Conservation (phyloP, 2,888 invertebrate genomes). For the Leistus spinibarbis region DNA sequence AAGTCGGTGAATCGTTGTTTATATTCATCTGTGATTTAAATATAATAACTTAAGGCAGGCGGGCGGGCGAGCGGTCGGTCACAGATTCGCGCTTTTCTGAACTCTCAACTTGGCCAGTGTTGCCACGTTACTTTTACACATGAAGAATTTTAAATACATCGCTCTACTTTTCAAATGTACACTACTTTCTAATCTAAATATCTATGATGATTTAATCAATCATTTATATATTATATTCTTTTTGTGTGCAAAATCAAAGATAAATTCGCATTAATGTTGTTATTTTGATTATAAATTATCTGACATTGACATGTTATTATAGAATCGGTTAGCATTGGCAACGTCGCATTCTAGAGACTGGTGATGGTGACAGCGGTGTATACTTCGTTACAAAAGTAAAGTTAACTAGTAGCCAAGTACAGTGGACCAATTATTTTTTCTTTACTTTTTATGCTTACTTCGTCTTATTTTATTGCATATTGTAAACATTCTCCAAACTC, state of each 20-base stretch:
- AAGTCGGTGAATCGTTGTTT: neutral
- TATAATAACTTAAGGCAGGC: neutral
- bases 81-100: slow-evolving; percentile 7
- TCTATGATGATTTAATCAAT: no score
- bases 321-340: slow-evolving; percentile 46
- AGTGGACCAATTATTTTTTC: neutral
- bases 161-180: neutral
- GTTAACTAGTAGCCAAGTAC: slow-evolving; percentile 40
- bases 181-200: neutral
- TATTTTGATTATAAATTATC: slow-evolving; percentile 29
- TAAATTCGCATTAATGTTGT: neutral
- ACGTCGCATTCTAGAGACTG: slow-evolving; percentile 48
- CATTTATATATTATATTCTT: neutral
- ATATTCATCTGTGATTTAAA: neutral
- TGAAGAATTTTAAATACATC: neutral
- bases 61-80: slow-evolving; percentile 14
- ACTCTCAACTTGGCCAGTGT: slow-evolving; percentile 3
- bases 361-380: slow-evolving; percentile 51
- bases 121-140: neutral
- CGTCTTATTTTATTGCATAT: neutral
- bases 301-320: slow-evolving; percentile 49
- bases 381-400: slow-evolving; percentile 48
- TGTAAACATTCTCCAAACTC: neutral
- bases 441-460: neutral
- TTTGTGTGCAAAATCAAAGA: neutral